Percentiles rank a stretch among this genome's conserved stretches.
Evolutionary conservation across 2,797 vertebrate species (phyloP).

Genomic region (Enteromius anoplus): DNA sequence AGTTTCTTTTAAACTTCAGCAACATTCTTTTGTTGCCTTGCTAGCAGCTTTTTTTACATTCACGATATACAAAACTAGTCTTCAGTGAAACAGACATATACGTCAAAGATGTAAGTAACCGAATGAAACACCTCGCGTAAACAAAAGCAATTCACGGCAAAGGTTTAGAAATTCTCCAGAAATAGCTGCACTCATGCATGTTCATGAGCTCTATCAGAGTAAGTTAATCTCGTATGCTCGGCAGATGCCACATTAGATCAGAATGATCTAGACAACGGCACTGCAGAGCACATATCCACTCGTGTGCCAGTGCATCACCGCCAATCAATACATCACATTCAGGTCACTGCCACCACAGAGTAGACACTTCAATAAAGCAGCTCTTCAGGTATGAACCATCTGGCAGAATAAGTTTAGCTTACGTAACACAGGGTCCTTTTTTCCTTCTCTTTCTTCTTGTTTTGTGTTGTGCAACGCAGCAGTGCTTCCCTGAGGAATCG

Average conservation of each 20-base stretch:
- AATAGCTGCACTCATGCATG: conserved; percentile 37
- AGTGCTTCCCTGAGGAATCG: conserved; percentile 7
- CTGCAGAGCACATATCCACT: conserved; percentile 4
- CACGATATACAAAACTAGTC: not conserved
- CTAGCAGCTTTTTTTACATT: not conserved
- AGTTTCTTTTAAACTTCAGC: not conserved
- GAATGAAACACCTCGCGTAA: not conserved
- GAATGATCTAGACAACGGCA: conserved; percentile 13
- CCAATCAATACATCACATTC: conserved; percentile 40
- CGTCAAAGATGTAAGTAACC: not conserved
- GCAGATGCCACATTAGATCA: conserved; percentile 37
- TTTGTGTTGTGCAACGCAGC: conserved; percentile 14
- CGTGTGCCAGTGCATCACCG: not conserved
- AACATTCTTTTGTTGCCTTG: not conserved
- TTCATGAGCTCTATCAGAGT: conserved; percentile 9
- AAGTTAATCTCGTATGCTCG: conserved; percentile 28
- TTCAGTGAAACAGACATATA: conserved; percentile 4
- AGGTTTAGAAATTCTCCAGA: conserved; percentile 23
- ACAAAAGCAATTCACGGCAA: not conserved
- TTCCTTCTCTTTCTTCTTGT: not conserved
- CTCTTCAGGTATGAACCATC: conserved; percentile 34
- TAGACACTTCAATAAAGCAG: conserved; percentile 41
- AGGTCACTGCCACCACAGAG: conserved; percentile 15
- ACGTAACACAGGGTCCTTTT: conserved; percentile 4
- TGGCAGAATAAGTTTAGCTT: conserved; percentile 49